These are phyloP conservation scores for Globia sparganii DNA, from an alignment of 2,888 invertebrate genomes.

Conservation along the genomic window DNA sequence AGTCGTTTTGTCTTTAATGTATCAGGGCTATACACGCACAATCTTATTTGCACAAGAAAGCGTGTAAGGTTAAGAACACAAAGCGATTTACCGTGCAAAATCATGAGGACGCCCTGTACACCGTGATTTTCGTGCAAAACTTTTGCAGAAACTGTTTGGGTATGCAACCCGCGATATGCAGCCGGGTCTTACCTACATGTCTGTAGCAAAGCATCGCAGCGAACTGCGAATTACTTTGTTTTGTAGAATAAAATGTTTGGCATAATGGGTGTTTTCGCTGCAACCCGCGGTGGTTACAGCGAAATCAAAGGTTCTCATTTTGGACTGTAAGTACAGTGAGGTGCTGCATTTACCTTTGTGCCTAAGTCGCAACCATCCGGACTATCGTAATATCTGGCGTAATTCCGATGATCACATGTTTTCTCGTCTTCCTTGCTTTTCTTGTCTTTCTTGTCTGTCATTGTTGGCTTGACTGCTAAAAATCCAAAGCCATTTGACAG, in stretches of 20 bases:
- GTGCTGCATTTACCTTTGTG: constrained; percentile 75
- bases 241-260: neutral
- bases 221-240: neutral
- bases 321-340: neutral
- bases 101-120: neutral
- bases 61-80: neutral
- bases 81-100: neutral
- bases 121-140: neutral
- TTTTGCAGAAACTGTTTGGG: neutral
- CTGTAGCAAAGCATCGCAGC: neutral
- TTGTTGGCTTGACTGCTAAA: neutral
- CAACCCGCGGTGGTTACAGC: neutral
- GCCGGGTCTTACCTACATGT: neutral
- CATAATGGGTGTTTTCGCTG: neutral
- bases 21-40: neutral
- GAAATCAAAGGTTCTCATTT: neutral
- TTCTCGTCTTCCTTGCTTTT: neutral
- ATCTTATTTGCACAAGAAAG: neutral
- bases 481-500: neutral
- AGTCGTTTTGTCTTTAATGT: neutral
- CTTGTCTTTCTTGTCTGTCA: neutral
- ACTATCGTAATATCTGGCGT: constrained; percentile 83
- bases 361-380: constrained; percentile 83
- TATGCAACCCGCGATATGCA: too few relatives aligned
- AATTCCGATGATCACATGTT: constrained; percentile 66